A percentile compares a stretch with the other conserved stretches of the same genome.
Evolutionary conservation across 2,113 vertebrate genomes (phyloP).

Genomic region (Gila orcuttii): DNA sequence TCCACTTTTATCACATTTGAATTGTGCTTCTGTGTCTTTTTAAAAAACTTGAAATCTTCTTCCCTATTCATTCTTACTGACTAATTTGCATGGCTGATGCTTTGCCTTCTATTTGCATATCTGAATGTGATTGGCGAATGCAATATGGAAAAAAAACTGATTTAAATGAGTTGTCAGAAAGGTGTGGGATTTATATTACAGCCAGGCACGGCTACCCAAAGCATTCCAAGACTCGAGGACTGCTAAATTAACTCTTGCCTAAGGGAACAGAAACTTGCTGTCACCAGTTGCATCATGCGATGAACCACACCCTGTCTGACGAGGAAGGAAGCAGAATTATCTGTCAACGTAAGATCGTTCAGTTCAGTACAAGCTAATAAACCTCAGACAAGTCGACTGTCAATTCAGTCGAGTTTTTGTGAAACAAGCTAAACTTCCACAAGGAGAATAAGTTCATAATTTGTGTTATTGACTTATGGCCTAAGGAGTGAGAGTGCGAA

Average conservation of each 20-base stretch:
- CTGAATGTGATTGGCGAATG: background rate
- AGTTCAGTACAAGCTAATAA: background rate
- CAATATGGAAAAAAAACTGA: background rate
- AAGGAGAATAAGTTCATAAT: background rate
- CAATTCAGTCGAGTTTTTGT: background rate
- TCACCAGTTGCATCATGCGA: background rate
- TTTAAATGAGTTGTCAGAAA: background rate
- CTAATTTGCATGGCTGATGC: conserved; percentile 16
- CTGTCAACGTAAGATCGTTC: conserved; percentile 32
- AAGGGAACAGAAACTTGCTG: conserved; percentile 32
- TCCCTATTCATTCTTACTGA: background rate
- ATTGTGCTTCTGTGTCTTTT: background rate
- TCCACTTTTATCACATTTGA: background rate
- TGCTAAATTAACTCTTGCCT: background rate
- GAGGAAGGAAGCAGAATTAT: conserved; percentile 31
- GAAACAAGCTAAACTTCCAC: background rate
- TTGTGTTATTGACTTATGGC: background rate
- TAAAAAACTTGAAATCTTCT: background rate
- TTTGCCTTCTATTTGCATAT: background rate
- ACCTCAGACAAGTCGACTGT: background rate
- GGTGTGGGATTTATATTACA: conserved; percentile 3
- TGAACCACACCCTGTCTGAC: conserved; percentile 19
- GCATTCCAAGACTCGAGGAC: background rate
- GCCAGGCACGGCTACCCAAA: background rate
- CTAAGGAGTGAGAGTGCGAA: background rate